These are phyloP conservation scores for Vanacampus margaritifer DNA, from an alignment of 2,113 vertebrate genomes.

Conservation along the genomic window DNA sequence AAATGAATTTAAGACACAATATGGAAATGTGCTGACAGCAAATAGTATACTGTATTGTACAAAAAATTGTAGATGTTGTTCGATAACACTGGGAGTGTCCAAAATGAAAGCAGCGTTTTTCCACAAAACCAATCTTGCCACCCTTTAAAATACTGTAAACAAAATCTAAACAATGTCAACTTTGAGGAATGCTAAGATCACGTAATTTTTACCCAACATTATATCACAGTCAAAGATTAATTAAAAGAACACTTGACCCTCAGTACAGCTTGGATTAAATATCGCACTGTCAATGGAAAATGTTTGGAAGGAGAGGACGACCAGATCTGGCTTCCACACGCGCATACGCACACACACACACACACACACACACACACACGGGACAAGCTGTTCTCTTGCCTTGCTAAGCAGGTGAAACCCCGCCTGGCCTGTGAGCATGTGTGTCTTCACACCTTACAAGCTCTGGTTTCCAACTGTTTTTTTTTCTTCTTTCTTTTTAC, in stretches of 20 bases:
- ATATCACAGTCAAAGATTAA: constrained; percentile 5
- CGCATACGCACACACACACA: constrained; percentile 23
- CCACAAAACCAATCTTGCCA: too few species aligned
- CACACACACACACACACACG: constrained; percentile 30
- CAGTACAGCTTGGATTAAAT: constrained; percentile 44
- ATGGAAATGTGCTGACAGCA: too few species aligned
- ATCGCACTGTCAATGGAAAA: constrained; percentile 58
- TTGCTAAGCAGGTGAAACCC: constrained; percentile 29
- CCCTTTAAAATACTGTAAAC: too few species aligned
- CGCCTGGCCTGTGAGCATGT: constrained; percentile 12
- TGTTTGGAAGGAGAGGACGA: constrained; percentile 52
- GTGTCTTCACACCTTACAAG: constrained; percentile 39
- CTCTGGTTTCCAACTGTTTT: constrained; percentile 24
- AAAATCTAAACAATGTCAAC: too few species aligned
- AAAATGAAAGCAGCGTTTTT: too few species aligned
- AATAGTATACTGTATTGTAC: too few species aligned
- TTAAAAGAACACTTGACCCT: constrained; percentile 55
- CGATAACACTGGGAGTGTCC: too few species aligned
- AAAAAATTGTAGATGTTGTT: too few species aligned
- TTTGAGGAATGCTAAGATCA: not conserved
- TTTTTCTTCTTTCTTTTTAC: constrained; percentile 8
- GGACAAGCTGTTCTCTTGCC: constrained; percentile 59
- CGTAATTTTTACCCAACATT: too few species aligned
- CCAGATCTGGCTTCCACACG: constrained; percentile 30
- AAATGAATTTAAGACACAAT: too few species aligned